Evolutionary conservation across 92 coral and sea anemone species (phyloP), one percentile per base, ranked within the genome.

Genomic region (Montipora capitata): DNA sequence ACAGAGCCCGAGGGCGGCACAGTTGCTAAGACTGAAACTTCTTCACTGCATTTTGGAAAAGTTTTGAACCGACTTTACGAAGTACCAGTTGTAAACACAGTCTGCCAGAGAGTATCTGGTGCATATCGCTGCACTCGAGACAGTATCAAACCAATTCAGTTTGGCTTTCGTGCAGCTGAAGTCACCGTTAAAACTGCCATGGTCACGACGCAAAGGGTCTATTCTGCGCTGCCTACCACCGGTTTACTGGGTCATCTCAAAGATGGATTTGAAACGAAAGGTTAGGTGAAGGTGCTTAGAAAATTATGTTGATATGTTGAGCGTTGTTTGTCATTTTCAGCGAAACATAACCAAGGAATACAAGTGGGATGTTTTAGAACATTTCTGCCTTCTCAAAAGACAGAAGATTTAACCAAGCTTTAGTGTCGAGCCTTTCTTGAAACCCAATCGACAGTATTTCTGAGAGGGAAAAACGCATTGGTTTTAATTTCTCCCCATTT

Each of bases 201-300:
- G 54, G 68, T 42, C 54, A 77, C 89, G 17, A 66, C 83, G 6
- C 78, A 15, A 16, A 4, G 62, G 13, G 52, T 81, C 2, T 85
- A 85, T 15, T 63, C 82, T 45, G 35, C 57, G 5, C 15, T 85
- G 40, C 89, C 89, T n/a, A 11, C 74, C 4, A 75, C 54, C 40
- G 81, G 88, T 42, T 5, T 83, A 4, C 18, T 40, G 2, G 81
- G 81, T 10, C 42, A 49, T 13, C 2, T 85, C 11, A 85, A 85
- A 77, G 83, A 48, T 8, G 43, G 76, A 4, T 12, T 85, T 45
- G 82, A 77, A 76, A n/a, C 65, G 54, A 76, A 49, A 76, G 89
- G 89, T 85, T 62, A 43, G 79, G 14, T 18, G 2, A 48, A 5
- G 48, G 6, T 2, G 3, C 45, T 13, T 38, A 44, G 48, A 10